These are phyloP conservation scores for Ormyrus nitidulus DNA, from an alignment of 2,888 invertebrate species.

Conservation along the genomic window DNA sequence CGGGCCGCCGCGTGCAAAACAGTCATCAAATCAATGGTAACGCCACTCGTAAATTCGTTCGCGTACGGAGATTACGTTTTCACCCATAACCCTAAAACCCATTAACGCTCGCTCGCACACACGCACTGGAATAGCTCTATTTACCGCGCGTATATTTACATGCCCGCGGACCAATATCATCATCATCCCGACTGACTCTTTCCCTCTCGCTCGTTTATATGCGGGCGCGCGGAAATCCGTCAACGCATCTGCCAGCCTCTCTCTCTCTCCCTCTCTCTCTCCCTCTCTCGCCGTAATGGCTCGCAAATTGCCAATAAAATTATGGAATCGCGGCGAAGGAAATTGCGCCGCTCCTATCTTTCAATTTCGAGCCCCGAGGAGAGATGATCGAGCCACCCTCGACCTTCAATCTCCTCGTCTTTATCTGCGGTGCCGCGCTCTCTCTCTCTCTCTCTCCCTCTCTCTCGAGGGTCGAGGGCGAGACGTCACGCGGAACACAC, in stretches of 20 bases:
- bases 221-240: slow-evolving; percentile 45
- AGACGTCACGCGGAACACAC: too few species aligned
- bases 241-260: slow-evolving; percentile 4
- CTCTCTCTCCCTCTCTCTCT: slow-evolving; percentile 5
- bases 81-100: slow-evolving; percentile 64
- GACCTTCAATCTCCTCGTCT: slow-evolving; percentile 47
- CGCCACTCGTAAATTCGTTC: slow-evolving; percentile 65
- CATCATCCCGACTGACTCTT: slow-evolving; percentile 35
- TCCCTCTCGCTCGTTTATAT: neutral
- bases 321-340: slow-evolving; percentile 71
- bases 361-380: neutral
- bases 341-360: slow-evolving; percentile 67
- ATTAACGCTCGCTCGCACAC: slow-evolving; percentile 53
- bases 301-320: slow-evolving; percentile 73
- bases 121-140: slow-evolving; percentile 11
- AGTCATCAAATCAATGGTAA: slow-evolving; percentile 65
- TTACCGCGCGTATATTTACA: slow-evolving; percentile 9
- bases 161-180: slow-evolving; percentile 26
- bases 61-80: slow-evolving; percentile 65
- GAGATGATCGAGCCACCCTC: neutral
- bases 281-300: slow-evolving; percentile 63
- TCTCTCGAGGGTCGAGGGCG: too few species aligned
- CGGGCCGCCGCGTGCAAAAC: slow-evolving; percentile 56
- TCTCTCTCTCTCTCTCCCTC: too few species aligned
- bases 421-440: neutral